These are phyloP conservation scores for Trematomus bernacchii DNA, from an alignment of 2,797 vertebrate genomes.

Conservation along the genomic window DNA sequence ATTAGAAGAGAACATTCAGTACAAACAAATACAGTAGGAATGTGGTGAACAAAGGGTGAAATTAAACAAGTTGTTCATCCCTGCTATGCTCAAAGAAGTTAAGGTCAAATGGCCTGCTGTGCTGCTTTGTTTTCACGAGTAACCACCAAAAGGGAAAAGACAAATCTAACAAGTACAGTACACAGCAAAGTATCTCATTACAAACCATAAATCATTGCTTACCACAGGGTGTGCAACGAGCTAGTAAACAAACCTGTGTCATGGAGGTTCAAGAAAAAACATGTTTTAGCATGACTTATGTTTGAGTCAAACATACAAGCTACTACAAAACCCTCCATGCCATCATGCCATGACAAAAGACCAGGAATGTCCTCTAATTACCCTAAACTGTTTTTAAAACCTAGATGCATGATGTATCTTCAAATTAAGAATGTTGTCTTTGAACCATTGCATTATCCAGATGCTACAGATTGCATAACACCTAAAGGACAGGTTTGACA, in stretches of 20 bases:
- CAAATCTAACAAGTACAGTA: neutral
- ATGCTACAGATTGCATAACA: slow-evolving; percentile 19
- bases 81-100: slow-evolving; percentile 12
- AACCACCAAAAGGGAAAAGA: neutral
- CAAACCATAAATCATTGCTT: slow-evolving; percentile 40
- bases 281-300: slow-evolving; percentile 11
- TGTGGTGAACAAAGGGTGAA: slow-evolving; percentile 21
- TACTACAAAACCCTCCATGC: neutral
- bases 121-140: slow-evolving; percentile 1
- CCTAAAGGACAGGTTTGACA: slow-evolving; percentile 51
- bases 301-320: neutral
- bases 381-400: neutral
- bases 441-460: neutral
- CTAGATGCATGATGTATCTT: neutral
- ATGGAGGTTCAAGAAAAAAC: neutral
- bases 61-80: slow-evolving; percentile 10
- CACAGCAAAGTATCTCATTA: slow-evolving; percentile 43
- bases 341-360: neutral
- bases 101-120: slow-evolving; percentile 3
- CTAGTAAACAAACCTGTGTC: slow-evolving; percentile 30
- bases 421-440: neutral
- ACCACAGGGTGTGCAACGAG: slow-evolving; percentile 28
- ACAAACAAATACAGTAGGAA: neutral
- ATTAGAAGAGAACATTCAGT: no score
- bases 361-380: neutral